A percentile compares a stretch with the other conserved stretches of the same genome.
These are phyloP conservation scores for Oryzias melastigma DNA, from an alignment of 2,113 vertebrate genomes.

Conservation along the genomic window DNA sequence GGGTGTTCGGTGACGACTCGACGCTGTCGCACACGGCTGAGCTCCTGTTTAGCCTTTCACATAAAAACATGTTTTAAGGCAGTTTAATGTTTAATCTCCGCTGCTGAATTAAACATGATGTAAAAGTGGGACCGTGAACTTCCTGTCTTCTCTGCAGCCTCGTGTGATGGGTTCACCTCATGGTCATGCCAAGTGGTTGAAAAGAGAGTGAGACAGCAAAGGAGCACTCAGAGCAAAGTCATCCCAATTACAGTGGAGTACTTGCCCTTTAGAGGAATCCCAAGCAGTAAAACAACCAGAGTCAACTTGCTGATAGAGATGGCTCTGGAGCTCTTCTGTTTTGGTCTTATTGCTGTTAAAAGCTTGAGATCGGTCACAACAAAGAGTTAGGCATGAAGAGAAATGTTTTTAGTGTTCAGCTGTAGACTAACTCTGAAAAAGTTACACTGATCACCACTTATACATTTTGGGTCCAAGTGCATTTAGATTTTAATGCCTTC, in stretches of 20 bases:
- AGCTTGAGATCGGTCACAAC: constrained; percentile 33
- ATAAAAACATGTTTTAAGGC: constrained; percentile 9
- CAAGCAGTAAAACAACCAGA: constrained; percentile 45
- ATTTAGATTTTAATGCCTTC: no score
- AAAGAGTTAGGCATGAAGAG: constrained; percentile 26
- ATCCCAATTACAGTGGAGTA: constrained; percentile 38
- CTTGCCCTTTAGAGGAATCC: constrained; percentile 57
- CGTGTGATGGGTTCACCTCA: constrained; percentile 36
- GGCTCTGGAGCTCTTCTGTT: constrained; percentile 37
- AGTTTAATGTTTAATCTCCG: constrained; percentile 64
- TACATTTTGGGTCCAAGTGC: not conserved
- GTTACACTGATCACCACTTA: not conserved
- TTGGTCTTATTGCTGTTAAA: constrained; percentile 51
- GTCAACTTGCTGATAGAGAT: constrained; percentile 48
- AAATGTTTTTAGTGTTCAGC: constrained; percentile 18
- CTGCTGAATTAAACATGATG: constrained; percentile 62
- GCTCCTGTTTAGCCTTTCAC: constrained; percentile 1
- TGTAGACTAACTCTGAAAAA: constrained; percentile 18
- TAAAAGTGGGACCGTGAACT: constrained; percentile 46
- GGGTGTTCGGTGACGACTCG: constrained; percentile 18
- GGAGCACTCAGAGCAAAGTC: constrained; percentile 48
- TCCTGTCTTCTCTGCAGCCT: constrained; percentile 22
- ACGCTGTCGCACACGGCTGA: constrained; percentile 21
- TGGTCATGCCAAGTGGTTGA: constrained; percentile 33
- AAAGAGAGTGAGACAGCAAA: constrained; percentile 35